Evolutionary conservation across 2,113 vertebrate species (phyloP).

Genomic region (Pachycephala philippinensis): DNA sequence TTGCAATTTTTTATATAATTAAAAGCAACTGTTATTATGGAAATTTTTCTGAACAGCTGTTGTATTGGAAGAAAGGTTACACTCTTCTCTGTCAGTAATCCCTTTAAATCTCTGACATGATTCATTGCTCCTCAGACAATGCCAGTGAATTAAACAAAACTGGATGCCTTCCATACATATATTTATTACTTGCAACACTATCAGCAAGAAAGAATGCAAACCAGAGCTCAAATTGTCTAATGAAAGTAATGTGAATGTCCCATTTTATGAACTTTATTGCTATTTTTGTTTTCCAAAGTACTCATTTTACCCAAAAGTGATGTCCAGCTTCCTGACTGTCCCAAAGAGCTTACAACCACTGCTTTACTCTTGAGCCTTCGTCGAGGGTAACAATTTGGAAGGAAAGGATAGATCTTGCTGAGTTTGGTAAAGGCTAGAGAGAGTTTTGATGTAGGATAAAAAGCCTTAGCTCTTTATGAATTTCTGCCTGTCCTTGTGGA

Average conservation of each 20-base stretch:
- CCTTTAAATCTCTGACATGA: slow-evolving; percentile 67
- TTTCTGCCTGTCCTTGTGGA: background rate
- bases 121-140: slow-evolving; percentile 38
- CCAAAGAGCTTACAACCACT: background rate
- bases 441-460: background rate
- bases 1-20: slow-evolving; percentile 66
- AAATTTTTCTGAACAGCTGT: slow-evolving; percentile 58
- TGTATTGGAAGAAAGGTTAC: slow-evolving; percentile 46
- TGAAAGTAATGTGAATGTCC: background rate
- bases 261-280: background rate
- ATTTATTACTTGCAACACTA: background rate
- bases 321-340: background rate
- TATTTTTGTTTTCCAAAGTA: background rate
- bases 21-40: slow-evolving; percentile 66
- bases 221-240: background rate
- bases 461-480: background rate
- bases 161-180: slow-evolving; percentile 17
- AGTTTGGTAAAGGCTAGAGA: background rate
- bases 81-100: slow-evolving; percentile 53
- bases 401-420: background rate
- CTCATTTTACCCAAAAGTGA: background rate
- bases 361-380: background rate
- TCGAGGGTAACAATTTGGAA: background rate
- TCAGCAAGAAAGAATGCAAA: background rate
- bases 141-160: slow-evolving; percentile 20